Evolutionary conservation across 53 echinoderm and acorn worm genomes (phyloP).

Genomic region (Arbacia lixula): DNA sequence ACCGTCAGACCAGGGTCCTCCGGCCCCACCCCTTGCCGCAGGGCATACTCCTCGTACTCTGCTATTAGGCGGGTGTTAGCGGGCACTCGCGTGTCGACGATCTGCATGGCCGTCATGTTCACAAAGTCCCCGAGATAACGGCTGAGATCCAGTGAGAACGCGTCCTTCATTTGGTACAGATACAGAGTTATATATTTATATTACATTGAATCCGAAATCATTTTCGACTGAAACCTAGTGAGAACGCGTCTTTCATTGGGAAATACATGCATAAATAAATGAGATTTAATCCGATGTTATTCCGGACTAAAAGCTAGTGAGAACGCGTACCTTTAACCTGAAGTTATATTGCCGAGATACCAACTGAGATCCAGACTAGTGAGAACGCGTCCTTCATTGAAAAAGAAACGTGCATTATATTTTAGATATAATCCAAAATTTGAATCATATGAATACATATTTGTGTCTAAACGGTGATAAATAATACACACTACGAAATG

Average conservation of each 20-base stretch:
- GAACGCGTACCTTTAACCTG: too few species aligned
- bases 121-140: slow-evolving; percentile 74
- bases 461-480: too few species aligned
- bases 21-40: slow-evolving; percentile 54
- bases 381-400: slow-evolving; percentile 81
- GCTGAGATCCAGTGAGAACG: slow-evolving; percentile 66
- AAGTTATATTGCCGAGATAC: slow-evolving; percentile 60
- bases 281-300: too few species aligned
- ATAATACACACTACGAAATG: too few species aligned
- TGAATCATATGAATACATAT: too few species aligned
- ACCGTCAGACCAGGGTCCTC: slow-evolving; percentile 76
- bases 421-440: too few species aligned
- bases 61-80: slow-evolving; percentile 1
- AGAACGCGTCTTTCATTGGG: slow-evolving; percentile 78
- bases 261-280: too few species aligned
- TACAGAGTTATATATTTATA: too few species aligned
- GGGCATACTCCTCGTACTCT: slow-evolving; percentile 61
- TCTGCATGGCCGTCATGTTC: slow-evolving; percentile 69
- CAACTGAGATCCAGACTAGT: too few species aligned
- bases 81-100: slow-evolving; percentile 53
- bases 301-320: slow-evolving; percentile 66
- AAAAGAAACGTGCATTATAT: too few species aligned
- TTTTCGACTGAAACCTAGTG: slow-evolving; percentile 68
- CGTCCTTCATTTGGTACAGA: too few species aligned
- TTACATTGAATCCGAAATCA: too few species aligned